phyloP scores from a whole-genome alignment of 2,113 vertebrate species.

The Circaetus cinerascens region DNA sequence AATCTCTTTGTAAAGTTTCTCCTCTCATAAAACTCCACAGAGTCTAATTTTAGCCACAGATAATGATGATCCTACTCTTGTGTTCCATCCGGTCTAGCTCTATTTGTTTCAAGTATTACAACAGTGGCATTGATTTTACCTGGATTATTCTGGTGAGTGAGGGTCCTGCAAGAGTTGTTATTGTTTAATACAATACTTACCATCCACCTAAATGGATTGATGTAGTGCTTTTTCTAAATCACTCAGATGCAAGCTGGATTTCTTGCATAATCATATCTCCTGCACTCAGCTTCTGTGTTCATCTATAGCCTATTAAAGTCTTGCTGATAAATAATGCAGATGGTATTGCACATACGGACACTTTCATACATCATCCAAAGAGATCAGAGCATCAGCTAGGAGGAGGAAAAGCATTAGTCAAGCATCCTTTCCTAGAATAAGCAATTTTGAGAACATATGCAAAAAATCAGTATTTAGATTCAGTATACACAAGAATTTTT shows the following conservation, averaged over 20 bases:
- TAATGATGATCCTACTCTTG: neutral
- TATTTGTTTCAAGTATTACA: neutral
- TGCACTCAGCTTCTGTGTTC: neutral
- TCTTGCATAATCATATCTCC: neutral
- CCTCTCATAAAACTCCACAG: neutral
- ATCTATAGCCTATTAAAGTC: neutral
- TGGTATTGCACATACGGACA: neutral
- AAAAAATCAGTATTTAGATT: neutral
- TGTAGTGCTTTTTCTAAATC: neutral
- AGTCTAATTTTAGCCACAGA: neutral
- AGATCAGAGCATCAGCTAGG: neutral
- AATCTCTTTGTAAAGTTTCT: neutral
- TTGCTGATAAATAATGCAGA: slow-evolving; percentile 7
- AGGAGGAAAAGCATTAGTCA: neutral
- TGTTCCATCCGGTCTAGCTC: neutral
- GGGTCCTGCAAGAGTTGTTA: neutral
- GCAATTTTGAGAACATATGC: neutral
- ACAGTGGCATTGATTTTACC: neutral
- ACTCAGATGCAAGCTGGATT: neutral
- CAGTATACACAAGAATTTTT: neutral
- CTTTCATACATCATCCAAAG: neutral
- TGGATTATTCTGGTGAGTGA: neutral
- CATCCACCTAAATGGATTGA: neutral
- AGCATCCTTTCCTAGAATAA: neutral
- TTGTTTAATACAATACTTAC: neutral